Evolutionary conservation across 2,113 vertebrate species (phyloP).

Genomic region (Boleophthalmus pectinirostris): DNA sequence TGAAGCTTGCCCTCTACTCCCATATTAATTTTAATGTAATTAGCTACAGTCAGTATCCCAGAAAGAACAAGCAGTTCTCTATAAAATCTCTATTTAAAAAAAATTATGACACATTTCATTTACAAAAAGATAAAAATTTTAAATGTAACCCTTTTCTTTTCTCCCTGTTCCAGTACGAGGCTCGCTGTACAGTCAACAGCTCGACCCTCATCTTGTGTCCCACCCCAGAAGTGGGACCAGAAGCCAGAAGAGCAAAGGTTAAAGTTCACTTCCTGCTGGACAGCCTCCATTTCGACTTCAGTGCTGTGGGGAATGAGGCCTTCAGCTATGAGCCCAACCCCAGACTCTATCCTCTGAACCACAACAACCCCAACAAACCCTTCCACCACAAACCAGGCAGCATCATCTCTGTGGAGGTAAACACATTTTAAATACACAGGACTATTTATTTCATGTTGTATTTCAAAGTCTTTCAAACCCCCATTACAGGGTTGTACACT

Average conservation of each 20-base stretch:
- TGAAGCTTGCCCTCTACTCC: too few relatives aligned
- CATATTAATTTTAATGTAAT: too few relatives aligned
- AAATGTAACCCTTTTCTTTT: too few relatives aligned
- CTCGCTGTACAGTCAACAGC: slow-evolving; percentile 84
- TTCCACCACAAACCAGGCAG: slow-evolving; percentile 95
- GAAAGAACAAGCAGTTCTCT: too few relatives aligned
- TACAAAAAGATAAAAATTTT: too few relatives aligned
- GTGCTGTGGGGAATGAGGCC: slow-evolving; percentile 75
- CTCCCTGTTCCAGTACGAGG: slow-evolving; percentile 80
- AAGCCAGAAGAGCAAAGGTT: slow-evolving; percentile 71
- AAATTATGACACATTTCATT: too few relatives aligned
- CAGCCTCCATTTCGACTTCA: slow-evolving; percentile 90
- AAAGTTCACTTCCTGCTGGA: slow-evolving; percentile 91
- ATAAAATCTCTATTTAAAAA: too few relatives aligned
- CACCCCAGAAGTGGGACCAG: slow-evolving; percentile 84
- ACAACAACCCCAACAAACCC: slow-evolving; percentile 82
- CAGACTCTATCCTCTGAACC: slow-evolving; percentile 82
- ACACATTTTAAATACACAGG: neutral
- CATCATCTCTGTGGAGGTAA: slow-evolving; percentile 88
- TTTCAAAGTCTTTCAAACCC: neutral
- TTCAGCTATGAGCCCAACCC: slow-evolving; percentile 92
- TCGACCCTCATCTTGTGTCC: slow-evolving; percentile 87
- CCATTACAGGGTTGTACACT: neutral
- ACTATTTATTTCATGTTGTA: neutral
- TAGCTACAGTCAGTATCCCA: too few relatives aligned